These are phyloP conservation scores for Hystrix cristata DNA, from an alignment of 2,113 vertebrate genomes.

Conservation along the genomic window DNA sequence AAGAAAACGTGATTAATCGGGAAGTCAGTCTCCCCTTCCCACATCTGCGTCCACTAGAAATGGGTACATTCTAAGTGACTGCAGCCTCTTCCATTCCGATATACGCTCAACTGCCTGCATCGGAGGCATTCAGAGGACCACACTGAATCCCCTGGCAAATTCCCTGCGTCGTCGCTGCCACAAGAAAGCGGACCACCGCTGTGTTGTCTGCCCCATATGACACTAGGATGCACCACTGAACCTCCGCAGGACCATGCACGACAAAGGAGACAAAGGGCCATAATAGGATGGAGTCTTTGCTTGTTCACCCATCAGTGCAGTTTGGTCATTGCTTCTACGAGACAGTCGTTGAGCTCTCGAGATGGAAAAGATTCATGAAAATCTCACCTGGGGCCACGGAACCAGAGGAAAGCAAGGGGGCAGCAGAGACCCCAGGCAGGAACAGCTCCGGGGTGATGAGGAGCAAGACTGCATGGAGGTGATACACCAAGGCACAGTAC, in stretches of 20 bases:
- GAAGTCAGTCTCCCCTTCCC: neutral
- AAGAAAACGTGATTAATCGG: neutral
- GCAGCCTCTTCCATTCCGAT: neutral
- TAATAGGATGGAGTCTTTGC: neutral
- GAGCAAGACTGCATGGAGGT: accelerated
- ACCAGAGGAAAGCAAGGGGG: neutral
- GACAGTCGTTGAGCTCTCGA: neutral
- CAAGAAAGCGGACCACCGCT: neutral
- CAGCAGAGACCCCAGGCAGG: neutral
- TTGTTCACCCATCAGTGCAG: neutral
- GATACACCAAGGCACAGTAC: neutral
- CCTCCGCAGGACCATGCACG: neutral
- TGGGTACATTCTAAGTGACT: too few species aligned
- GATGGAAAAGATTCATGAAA: neutral
- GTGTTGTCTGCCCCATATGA: too few species aligned
- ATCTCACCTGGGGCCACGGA: accelerated
- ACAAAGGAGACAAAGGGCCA: neutral
- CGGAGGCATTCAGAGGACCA: neutral
- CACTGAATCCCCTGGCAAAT: neutral
- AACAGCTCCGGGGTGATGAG: neutral
- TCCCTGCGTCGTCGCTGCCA: too few species aligned
- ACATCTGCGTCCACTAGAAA: neutral
- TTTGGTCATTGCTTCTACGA: neutral
- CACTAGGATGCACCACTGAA: neutral
- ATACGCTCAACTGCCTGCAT: too few species aligned